These are phyloP conservation scores for Syrphus vitripennis DNA, from an alignment of 2,888 invertebrate species.

Conservation along the genomic window DNA sequence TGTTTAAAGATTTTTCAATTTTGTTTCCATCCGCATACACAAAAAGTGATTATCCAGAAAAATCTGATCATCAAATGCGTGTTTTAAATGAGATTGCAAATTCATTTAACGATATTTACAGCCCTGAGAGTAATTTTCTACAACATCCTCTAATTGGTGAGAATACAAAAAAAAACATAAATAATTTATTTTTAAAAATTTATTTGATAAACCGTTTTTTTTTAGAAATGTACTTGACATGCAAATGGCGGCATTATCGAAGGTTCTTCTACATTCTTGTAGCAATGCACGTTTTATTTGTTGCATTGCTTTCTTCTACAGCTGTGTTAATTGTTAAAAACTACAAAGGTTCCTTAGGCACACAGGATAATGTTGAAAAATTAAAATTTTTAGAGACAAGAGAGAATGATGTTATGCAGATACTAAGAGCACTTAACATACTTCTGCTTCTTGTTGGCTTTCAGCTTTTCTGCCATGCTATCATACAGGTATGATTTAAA, in stretches of 20 bases:
- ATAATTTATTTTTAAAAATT: neutral
- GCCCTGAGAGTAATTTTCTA: constrained; percentile 77
- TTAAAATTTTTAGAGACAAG: neutral
- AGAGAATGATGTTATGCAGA: neutral
- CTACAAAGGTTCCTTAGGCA: neutral
- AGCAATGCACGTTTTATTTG: constrained; percentile 79
- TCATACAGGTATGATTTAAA: constrained; percentile 58
- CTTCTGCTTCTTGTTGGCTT: neutral
- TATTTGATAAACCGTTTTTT: constrained; percentile 16
- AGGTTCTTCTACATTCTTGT: constrained; percentile 81
- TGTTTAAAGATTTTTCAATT: constrained; percentile 56
- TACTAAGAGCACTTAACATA: neutral
- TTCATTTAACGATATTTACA: constrained; percentile 76
- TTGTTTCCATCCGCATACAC: constrained; percentile 16
- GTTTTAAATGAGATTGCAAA: constrained; percentile 80
- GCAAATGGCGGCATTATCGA: constrained; percentile 82
- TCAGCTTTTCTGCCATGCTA: constrained; percentile 31
- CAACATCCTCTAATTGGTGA: constrained; percentile 81
- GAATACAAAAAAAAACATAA: constrained; percentile 3
- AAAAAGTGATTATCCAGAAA: neutral
- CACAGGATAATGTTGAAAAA: neutral
- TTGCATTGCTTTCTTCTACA: constrained; percentile 78
- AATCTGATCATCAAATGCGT: constrained; percentile 78
- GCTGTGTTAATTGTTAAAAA: constrained; percentile 46
- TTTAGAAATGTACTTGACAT: constrained; percentile 80